These are phyloP conservation scores for Carassius auratus DNA, from an alignment of 2,113 vertebrate species.

Conservation along the genomic window DNA sequence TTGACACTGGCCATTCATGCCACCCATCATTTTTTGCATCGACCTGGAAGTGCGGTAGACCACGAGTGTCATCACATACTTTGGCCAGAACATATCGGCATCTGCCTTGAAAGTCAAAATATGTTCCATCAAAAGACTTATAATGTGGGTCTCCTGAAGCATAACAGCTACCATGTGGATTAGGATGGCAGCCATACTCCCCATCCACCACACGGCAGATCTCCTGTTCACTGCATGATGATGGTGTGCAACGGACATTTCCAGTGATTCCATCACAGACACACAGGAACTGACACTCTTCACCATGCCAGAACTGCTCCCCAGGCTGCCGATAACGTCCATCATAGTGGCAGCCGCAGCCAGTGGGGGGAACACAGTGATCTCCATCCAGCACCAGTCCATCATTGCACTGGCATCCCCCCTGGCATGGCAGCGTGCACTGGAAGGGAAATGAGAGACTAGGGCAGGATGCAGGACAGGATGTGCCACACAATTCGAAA, in stretches of 20 bases:
- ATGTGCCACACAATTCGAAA: conserved; percentile 65
- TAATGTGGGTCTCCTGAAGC: conserved; percentile 71
- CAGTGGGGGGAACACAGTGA: conserved; percentile 66
- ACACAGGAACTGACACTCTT: conserved; percentile 54
- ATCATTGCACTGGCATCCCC: conserved; percentile 71
- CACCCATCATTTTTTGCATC: conserved; percentile 65
- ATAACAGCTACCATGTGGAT: conserved; percentile 60
- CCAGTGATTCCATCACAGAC: conserved; percentile 57
- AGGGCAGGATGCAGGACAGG: conserved; percentile 71
- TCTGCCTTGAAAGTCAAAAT: conserved; percentile 66
- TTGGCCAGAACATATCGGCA: conserved; percentile 66
- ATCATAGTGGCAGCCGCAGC: conserved; percentile 69
- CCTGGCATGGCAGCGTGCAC: conserved; percentile 66
- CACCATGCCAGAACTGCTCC: conserved; percentile 64
- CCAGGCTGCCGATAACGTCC: conserved; percentile 62
- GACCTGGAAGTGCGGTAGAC: conserved; percentile 61
- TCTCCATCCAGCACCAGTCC: conserved; percentile 67
- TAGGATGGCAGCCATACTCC: conserved; percentile 63
- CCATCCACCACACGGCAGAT: conserved; percentile 64
- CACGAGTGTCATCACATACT: conserved; percentile 42
- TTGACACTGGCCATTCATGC: conserved; percentile 44
- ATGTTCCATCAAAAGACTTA: conserved; percentile 63
- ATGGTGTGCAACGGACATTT: not conserved
- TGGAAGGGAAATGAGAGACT: conserved; percentile 70
- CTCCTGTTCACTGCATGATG: conserved; percentile 54